A percentile compares a stretch with the other conserved stretches of the same genome.
Evolutionary conservation across 2,113 vertebrate species (phyloP).

Genomic region (Tenrec ecaudatus): DNA sequence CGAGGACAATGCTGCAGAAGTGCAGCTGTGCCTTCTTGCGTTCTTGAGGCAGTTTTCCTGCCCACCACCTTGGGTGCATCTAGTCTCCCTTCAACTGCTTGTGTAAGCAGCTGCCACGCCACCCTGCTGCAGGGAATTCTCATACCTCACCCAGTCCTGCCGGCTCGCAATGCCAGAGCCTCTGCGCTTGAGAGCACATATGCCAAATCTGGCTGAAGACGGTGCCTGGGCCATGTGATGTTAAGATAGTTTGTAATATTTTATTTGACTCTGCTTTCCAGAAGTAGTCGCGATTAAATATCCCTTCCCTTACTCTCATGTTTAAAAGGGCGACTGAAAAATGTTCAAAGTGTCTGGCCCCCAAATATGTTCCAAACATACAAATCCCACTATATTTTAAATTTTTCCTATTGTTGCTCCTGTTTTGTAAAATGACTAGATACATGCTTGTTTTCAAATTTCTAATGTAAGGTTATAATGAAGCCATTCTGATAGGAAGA

Average conservation of each 20-base stretch:
- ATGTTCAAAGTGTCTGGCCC: conserved; percentile 35
- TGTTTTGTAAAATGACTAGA: conserved; percentile 65
- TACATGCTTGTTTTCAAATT: conserved; percentile 76
- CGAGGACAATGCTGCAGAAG: conserved; percentile 11
- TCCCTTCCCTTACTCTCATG: conserved; percentile 54
- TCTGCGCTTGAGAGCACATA: conserved; percentile 40
- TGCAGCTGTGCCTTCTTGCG: conserved; percentile 53
- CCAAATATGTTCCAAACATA: conserved; percentile 48
- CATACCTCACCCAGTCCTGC: conserved; percentile 37
- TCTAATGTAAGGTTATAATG: conserved; percentile 73
- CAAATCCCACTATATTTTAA: conserved; percentile 50
- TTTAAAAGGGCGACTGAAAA: conserved; percentile 60
- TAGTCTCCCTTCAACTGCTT: conserved; percentile 48
- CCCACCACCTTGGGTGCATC: conserved; percentile 35
- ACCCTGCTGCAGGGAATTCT: conserved; percentile 52
- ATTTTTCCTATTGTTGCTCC: conserved; percentile 53
- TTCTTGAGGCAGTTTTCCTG: conserved; percentile 68
- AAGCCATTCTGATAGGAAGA: conserved; percentile 78
- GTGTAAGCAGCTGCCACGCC: conserved; percentile 65
- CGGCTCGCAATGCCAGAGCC: conserved; percentile 41
- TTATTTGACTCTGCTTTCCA: conserved; percentile 58
- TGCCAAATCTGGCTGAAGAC: conserved; percentile 36
- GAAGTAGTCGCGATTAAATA: conserved; percentile 58
- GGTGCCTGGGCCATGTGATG: background rate
- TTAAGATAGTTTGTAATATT: background rate